Base-by-base conservation (phyloP, 2,113 vertebrate species). In the Nipponia nippon region DNA sequence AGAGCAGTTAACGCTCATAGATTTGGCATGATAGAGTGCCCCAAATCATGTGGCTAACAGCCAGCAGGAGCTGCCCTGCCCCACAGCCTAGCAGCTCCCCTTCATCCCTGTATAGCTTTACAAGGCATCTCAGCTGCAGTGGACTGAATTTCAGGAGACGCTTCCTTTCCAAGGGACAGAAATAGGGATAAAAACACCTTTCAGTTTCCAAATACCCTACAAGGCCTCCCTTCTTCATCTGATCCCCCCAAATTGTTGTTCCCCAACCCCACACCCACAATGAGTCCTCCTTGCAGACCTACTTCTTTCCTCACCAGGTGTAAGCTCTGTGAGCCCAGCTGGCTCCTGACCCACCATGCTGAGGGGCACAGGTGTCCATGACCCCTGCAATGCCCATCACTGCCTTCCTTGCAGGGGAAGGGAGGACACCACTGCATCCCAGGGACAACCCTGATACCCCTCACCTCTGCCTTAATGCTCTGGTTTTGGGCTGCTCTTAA, bases 361-460 rank as follows among this genome's bases (percentile, higher is more conserved):
- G 32, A 55, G 23, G 16, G 40, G 25, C 32, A 59, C 17, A 75
- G 7, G 17, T 30, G 11, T 19, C 19, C 6, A 3, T 29, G 6
- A 11, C 19, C 30, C 13, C 22, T 40, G 53, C 32, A 38, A 4
- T 32, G 17, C 22, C 42, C 52, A 29, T 17, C 29, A 10, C 10
- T 1, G 0, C 44, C 23, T 34, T 50, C 26, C 52, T n/a, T 25
- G 21, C 12, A 79, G n/a, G 13, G 58, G 19, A 38, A 38, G 2
- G 7, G 26, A 52, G 15, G 11, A 67, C 20, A 59, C 17, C 19
- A 23, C 9, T 6, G 22, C 15, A 25, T 16, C 13, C 22, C 21
- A 42, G 11, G 16, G 22, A 29, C 25, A 52, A 32, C 10, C 9
- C 7, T 19, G 27, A 36, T 3, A 8, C 3, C 11, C 8, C 10